phyloP scores from a whole-genome alignment of 2,888 invertebrate genomes.

The Anarsia innoxiella region DNA sequence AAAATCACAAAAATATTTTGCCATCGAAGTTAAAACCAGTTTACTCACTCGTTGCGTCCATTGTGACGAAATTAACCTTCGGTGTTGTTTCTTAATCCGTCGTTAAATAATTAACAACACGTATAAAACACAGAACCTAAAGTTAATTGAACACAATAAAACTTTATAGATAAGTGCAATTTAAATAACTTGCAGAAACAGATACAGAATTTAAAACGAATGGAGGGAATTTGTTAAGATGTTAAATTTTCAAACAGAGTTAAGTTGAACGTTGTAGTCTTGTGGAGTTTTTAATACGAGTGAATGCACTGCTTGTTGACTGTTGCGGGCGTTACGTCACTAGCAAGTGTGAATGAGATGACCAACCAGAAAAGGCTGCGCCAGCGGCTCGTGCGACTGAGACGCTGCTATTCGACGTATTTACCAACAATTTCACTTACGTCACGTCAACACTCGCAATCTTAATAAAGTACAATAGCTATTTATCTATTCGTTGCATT shows the following conservation, averaged over 20 bases:
- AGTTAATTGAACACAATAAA: background rate
- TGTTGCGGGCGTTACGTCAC: constrained; percentile 43
- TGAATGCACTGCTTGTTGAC: constrained; percentile 59
- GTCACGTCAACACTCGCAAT: too few relatives aligned
- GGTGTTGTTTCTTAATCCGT: constrained; percentile 39
- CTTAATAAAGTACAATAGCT: constrained; percentile 18
- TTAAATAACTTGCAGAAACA: too few relatives aligned
- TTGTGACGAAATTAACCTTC: constrained; percentile 64
- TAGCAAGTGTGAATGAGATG: constrained; percentile 32
- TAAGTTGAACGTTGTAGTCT: constrained; percentile 32
- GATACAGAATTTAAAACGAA: too few relatives aligned
- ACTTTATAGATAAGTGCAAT: too few relatives aligned
- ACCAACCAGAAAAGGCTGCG: background rate
- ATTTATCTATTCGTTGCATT: constrained; percentile 40
- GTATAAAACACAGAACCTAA: background rate
- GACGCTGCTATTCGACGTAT: too few relatives aligned
- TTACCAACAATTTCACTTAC: too few relatives aligned
- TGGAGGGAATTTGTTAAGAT: too few relatives aligned
- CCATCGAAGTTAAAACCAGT: constrained; percentile 28
- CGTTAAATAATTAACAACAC: constrained; percentile 19
- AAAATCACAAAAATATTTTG: constrained; percentile 5
- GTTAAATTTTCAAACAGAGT: too few relatives aligned
- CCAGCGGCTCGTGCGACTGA: constrained; percentile 17
- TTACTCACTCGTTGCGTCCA: constrained; percentile 71
- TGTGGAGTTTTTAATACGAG: constrained; percentile 52